These are phyloP conservation scores for Morpho helenor DNA, from an alignment of 2,888 invertebrate genomes.

Conservation along the genomic window DNA sequence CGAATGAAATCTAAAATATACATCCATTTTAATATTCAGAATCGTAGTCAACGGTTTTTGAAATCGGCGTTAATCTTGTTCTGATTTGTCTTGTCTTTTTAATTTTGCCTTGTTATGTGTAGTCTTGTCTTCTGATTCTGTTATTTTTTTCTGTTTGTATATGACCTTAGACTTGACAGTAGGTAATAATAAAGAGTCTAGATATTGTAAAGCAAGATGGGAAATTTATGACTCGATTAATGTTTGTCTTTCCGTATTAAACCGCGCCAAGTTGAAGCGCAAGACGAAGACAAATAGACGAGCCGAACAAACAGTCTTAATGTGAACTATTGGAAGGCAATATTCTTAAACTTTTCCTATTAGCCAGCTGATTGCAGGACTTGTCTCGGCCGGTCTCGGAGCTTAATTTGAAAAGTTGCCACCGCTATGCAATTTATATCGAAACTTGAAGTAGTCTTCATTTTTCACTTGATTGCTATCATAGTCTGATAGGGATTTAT, in stretches of 20 bases:
- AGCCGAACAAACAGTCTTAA: slow-evolving; percentile 21
- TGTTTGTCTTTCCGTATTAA: slow-evolving; percentile 3
- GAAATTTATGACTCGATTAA: neutral
- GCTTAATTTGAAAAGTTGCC: slow-evolving; percentile 38
- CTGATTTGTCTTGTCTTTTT: too few relatives aligned
- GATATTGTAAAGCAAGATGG: too few relatives aligned
- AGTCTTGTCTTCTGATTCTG: too few relatives aligned
- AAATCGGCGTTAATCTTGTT: too few relatives aligned
- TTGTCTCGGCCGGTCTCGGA: slow-evolving; percentile 29
- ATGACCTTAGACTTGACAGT: too few relatives aligned
- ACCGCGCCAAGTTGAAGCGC: neutral
- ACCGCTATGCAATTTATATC: slow-evolving; percentile 33
- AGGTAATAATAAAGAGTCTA: too few relatives aligned
- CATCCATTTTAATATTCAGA: too few relatives aligned
- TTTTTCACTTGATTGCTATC: slow-evolving; percentile 24
- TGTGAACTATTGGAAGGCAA: slow-evolving; percentile 35
- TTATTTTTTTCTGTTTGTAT: too few relatives aligned
- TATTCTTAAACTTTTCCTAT: slow-evolving; percentile 38
- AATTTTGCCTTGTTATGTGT: too few relatives aligned
- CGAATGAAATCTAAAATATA: too few relatives aligned
- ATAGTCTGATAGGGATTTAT: slow-evolving; percentile 1
- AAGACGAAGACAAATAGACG: slow-evolving; percentile 21
- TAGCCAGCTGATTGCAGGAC: slow-evolving; percentile 33
- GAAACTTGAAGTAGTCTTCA: slow-evolving; percentile 20
- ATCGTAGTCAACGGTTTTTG: too few relatives aligned